Conservation (phyloP, 2,113 vertebrate genomes). For the Tachysurus vachellii region DNA sequence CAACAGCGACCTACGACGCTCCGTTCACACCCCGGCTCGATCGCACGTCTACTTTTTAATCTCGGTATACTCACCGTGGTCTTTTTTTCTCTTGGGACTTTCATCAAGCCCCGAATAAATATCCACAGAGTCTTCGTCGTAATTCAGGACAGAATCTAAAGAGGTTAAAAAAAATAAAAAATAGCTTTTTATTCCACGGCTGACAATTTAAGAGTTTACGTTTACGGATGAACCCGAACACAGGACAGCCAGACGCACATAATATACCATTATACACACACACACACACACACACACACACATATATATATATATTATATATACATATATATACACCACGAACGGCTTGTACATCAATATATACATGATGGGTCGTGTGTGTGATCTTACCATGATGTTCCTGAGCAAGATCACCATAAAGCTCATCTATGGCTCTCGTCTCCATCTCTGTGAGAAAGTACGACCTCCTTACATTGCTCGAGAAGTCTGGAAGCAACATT, state of each 20-base stretch:
- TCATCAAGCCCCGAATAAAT: constrained; percentile 89
- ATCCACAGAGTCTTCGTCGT: constrained; percentile 88
- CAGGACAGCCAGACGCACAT: too few species aligned
- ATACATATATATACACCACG: too few species aligned
- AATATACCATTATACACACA: too few species aligned
- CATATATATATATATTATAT: too few species aligned
- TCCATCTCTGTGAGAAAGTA: constrained; percentile 43
- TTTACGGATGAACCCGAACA: too few species aligned
- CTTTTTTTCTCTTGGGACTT: constrained; percentile 24
- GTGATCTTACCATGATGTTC: neutral
- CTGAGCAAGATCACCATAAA: constrained; percentile 45
- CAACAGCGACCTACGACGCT: neutral
- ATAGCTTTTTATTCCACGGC: neutral
- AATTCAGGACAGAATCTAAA: constrained; percentile 46
- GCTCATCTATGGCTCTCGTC: constrained; percentile 36
- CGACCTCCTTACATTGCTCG: neutral
- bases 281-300: neutral
- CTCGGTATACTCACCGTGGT: constrained; percentile 52
- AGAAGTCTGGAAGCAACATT: constrained; percentile 12
- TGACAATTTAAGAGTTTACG: neutral
- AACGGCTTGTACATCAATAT: too few species aligned
- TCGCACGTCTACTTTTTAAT: neutral
- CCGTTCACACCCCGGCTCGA: neutral
- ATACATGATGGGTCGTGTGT: neutral
- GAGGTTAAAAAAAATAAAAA: neutral